Evolutionary conservation across 2,888 invertebrate genomes (phyloP).

Genomic region (Athetis lepigone): DNA sequence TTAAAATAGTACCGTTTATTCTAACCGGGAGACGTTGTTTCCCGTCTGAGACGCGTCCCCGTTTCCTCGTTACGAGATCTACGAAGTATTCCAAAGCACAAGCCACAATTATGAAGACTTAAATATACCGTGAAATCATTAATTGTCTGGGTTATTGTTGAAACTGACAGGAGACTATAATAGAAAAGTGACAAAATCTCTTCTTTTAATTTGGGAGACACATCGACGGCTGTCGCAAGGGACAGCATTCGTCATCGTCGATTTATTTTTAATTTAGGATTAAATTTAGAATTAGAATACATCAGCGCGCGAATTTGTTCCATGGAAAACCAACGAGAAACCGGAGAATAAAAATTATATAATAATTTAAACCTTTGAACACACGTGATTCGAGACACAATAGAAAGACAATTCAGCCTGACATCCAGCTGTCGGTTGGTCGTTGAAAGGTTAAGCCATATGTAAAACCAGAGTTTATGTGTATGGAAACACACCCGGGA

Average conservation of each 20-base stretch:
- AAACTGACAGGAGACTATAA: conserved; percentile 2
- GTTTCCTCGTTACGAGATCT: conserved; percentile 45
- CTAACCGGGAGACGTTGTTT: conserved; percentile 51
- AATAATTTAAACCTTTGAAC: too few relatives aligned
- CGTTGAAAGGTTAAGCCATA: too few relatives aligned
- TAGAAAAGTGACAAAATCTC: background rate
- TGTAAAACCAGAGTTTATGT: too few relatives aligned
- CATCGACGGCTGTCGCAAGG: too few relatives aligned
- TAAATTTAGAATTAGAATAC: too few relatives aligned
- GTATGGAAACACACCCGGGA: too few relatives aligned
- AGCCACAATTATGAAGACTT: conserved; percentile 45
- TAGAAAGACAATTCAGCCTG: too few relatives aligned
- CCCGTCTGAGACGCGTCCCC: conserved; percentile 54
- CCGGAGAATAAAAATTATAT: too few relatives aligned
- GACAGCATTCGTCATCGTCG: too few relatives aligned
- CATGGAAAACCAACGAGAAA: background rate
- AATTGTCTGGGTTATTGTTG: conserved; percentile 30
- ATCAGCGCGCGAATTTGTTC: background rate
- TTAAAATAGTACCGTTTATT: conserved; percentile 47
- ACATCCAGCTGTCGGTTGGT: too few relatives aligned
- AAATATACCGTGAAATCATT: conserved; percentile 50
- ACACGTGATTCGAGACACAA: too few relatives aligned
- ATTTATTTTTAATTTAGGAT: too few relatives aligned
- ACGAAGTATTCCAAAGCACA: conserved; percentile 38
- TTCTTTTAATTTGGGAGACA: background rate